Evolutionary conservation across 2,888 invertebrate species (phyloP).

Genomic region (Clistopyga incitator): DNA sequence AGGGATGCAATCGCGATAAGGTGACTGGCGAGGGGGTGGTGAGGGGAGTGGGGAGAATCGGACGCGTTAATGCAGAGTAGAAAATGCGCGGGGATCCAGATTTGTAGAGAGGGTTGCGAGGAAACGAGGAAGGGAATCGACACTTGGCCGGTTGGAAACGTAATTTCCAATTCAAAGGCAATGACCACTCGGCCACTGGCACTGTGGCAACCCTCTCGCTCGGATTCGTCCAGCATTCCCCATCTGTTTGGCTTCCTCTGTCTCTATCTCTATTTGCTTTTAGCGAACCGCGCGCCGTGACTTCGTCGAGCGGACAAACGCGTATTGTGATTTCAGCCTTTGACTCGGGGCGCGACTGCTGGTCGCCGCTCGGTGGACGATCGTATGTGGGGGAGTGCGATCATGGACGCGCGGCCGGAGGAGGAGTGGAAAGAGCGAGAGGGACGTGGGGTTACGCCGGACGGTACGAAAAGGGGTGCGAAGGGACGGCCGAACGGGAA

Average conservation of each 20-base stretch:
- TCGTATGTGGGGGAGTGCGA: slow-evolving; percentile 73
- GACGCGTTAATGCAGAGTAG: slow-evolving; percentile 60
- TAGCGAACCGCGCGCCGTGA: slow-evolving; percentile 72
- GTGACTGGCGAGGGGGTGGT: slow-evolving; percentile 39
- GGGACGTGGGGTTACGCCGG: slow-evolving; percentile 56
- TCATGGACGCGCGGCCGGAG: slow-evolving; percentile 57
- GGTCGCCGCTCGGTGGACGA: slow-evolving; percentile 67
- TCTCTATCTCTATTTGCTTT: slow-evolving; percentile 79
- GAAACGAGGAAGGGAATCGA: slow-evolving; percentile 75
- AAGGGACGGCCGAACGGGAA: slow-evolving; percentile 75
- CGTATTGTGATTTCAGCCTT: slow-evolving; percentile 84
- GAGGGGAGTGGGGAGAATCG: slow-evolving; percentile 38
- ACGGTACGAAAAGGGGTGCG: slow-evolving; percentile 68
- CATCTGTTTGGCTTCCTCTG: slow-evolving; percentile 54
- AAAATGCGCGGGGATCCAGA: slow-evolving; percentile 49
- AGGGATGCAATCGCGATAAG: slow-evolving; percentile 69
- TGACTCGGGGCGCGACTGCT: slow-evolving; percentile 76
- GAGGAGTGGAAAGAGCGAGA: slow-evolving; percentile 43
- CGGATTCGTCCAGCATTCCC: slow-evolving; percentile 49
- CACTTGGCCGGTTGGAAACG: slow-evolving; percentile 79
- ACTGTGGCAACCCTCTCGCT: slow-evolving; percentile 52
- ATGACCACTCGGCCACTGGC: slow-evolving; percentile 80
- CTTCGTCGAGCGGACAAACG: slow-evolving; percentile 83
- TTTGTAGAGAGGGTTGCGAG: slow-evolving; percentile 9
- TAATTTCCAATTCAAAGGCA: slow-evolving; percentile 84